Evolutionary conservation across 2,888 invertebrate species (phyloP).

Genomic region (Saturnia pavonia): DNA sequence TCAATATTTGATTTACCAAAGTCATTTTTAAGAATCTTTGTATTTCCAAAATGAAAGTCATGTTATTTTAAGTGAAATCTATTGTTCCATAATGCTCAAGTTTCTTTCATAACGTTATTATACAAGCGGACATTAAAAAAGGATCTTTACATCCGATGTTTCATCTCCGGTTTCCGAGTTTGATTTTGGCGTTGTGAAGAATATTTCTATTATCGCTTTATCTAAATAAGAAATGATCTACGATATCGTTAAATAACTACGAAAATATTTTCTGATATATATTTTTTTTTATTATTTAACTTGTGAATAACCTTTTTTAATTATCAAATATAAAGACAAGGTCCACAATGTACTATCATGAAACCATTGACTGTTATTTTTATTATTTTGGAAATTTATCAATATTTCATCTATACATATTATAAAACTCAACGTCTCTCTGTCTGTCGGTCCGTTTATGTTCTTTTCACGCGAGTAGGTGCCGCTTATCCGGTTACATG

Average conservation of each 20-base stretch:
- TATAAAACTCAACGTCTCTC: no score
- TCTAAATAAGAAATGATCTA: slow-evolving; percentile 1
- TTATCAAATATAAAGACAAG: no score
- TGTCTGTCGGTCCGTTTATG: no score
- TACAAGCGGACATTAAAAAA: slow-evolving; percentile 13
- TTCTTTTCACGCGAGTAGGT: no score
- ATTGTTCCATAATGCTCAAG: slow-evolving; percentile 6
- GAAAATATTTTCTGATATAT: not conserved
- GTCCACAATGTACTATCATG: no score
- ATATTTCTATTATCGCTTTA: slow-evolving; percentile 1
- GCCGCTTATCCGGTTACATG: no score
- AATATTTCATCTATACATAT: no score
- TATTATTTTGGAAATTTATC: no score
- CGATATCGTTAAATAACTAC: not conserved
- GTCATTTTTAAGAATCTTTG: not conserved
- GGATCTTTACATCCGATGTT: slow-evolving; percentile 11
- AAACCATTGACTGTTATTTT: no score
- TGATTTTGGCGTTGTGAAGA: slow-evolving; percentile 1
- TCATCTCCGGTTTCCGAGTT: slow-evolving; percentile 15
- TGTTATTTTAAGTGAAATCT: not conserved
- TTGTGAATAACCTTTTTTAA: no score
- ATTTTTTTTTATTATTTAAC: not conserved
- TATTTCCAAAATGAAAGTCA: not conserved
- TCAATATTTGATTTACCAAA: not conserved
- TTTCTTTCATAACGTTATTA: not conserved